Evolutionary conservation across 2,888 invertebrate genomes (phyloP).

Genomic region (Drosophila demipolita): DNA sequence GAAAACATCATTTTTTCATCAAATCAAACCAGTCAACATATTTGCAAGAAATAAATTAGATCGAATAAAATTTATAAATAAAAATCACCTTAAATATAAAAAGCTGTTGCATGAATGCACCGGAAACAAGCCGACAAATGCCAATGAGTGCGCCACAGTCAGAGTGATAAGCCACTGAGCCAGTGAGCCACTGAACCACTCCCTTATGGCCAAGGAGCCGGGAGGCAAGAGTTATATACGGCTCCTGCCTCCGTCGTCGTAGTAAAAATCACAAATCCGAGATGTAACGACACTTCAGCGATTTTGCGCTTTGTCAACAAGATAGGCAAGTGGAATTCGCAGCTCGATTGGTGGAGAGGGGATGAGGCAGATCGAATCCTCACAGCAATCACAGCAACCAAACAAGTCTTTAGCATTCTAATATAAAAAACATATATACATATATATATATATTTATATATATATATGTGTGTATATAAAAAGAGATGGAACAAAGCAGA

Average conservation of each 20-base stretch:
- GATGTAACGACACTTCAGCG: conserved; percentile 60
- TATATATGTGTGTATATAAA: background rate
- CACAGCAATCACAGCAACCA: conserved; percentile 43
- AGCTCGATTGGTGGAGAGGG: background rate
- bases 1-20: background rate
- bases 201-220: background rate
- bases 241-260: background rate
- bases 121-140: background rate
- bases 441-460: too few species aligned
- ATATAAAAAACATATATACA: conserved; percentile 25
- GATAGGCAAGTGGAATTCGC: conserved; percentile 13
- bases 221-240: conserved; percentile 4
- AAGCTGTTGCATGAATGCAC: background rate
- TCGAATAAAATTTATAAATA: background rate
- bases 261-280: conserved; percentile 37
- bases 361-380: conserved; percentile 1
- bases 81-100: background rate
- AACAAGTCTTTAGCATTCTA: conserved; percentile 59
- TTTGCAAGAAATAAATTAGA: background rate
- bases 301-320: conserved; percentile 57
- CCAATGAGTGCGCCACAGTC: background rate
- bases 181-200: conserved; percentile 21
- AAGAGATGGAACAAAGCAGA: background rate
- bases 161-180: conserved; percentile 28
- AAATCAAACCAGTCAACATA: background rate